These are phyloP conservation scores for Tricholaema leucomelas DNA, from an alignment of 2,113 vertebrate species.

Conservation along the genomic window DNA sequence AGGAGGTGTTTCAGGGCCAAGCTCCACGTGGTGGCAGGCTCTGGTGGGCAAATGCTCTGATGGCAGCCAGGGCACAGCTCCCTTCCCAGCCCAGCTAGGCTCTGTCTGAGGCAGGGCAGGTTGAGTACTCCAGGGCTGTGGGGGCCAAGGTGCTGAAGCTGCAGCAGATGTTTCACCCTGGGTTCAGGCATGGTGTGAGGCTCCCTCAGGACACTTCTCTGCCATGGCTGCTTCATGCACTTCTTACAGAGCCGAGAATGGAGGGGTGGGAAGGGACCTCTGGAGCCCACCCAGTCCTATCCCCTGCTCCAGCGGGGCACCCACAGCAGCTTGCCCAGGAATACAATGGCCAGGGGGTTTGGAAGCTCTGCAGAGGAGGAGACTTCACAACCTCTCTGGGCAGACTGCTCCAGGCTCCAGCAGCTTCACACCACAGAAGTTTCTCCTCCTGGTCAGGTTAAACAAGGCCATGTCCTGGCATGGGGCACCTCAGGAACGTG, in stretches of 20 bases:
- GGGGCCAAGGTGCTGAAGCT: neutral
- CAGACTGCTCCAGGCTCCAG: neutral
- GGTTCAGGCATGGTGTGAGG: neutral
- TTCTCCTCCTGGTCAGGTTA: neutral
- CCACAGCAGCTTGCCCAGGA: neutral
- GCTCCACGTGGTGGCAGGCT: neutral
- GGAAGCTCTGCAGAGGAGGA: neutral
- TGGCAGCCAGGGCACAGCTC: neutral
- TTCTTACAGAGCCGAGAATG: neutral
- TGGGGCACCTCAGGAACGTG: neutral
- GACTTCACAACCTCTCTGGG: neutral
- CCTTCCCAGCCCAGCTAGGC: neutral
- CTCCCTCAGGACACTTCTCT: neutral
- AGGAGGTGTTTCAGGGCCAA: neutral
- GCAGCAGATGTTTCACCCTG: neutral
- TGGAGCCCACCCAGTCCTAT: neutral
- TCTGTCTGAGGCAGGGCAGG: too few relatives aligned
- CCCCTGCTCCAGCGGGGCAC: neutral
- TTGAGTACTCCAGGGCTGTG: neutral
- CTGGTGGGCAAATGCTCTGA: neutral
- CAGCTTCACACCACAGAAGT: neutral
- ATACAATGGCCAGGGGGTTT: neutral
- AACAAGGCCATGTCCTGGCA: neutral
- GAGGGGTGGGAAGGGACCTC: neutral
- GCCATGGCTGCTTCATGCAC: fast-evolving